Evolutionary conservation across 2,888 invertebrate species (phyloP).

Genomic region (Galeopsomyia nigrocyanea): DNA sequence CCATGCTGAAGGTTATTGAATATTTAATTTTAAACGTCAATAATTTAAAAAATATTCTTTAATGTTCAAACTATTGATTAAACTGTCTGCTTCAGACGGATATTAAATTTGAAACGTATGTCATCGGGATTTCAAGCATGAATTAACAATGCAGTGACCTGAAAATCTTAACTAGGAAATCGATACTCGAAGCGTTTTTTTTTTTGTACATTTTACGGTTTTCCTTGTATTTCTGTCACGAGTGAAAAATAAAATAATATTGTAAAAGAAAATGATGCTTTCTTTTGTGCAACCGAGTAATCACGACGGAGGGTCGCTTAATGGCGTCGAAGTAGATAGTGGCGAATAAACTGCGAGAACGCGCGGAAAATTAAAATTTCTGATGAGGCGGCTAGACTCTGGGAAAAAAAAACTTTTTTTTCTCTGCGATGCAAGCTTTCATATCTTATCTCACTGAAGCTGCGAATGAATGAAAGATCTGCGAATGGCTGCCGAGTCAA

Average conservation of each 20-base stretch:
- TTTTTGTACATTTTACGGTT: background rate
- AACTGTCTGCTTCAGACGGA: background rate
- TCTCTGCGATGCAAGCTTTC: constrained; percentile 8
- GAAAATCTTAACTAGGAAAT: constrained; percentile 9
- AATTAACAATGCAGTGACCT: constrained; percentile 4
- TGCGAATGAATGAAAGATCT: constrained; percentile 22
- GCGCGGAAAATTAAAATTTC: constrained; percentile 38
- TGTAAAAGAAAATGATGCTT: background rate
- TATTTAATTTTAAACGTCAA: no score
- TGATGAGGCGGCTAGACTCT: constrained; percentile 13
- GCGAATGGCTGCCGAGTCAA: no score
- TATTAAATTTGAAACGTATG: background rate
- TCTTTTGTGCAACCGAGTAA: constrained; percentile 12
- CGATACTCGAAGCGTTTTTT: background rate
- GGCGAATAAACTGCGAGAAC: constrained; percentile 1
- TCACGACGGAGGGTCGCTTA: constrained; percentile 5
- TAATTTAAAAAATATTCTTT: no score
- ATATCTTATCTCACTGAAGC: constrained; percentile 17
- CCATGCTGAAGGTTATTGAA: no score
- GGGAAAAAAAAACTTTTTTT: constrained; percentile 6
- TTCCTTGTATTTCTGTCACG: no score
- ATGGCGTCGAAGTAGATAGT: constrained; percentile 15
- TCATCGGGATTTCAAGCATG: constrained; percentile 18
- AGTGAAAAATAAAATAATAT: no score
- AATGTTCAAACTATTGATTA: no score